Percentiles rank a stretch among this genome's conserved stretches.
phyloP scores from a whole-genome alignment of 1,140 invertebrate species.

The Tetramorium parvispinum region DNA sequence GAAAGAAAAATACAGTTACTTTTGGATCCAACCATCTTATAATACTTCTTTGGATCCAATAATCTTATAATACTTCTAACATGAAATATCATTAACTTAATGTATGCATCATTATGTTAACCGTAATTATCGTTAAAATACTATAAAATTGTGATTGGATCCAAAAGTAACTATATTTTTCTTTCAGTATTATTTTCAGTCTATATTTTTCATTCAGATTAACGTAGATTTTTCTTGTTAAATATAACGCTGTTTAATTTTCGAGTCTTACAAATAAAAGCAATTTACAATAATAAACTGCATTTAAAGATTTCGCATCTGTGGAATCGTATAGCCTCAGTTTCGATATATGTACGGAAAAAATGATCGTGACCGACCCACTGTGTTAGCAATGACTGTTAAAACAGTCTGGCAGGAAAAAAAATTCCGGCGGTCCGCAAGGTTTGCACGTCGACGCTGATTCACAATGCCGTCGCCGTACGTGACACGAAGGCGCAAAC shows the following conservation, averaged over 20 bases:
- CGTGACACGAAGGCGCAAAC: conserved; percentile 46
- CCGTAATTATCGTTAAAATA: no score
- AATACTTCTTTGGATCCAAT: no score
- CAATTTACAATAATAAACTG: background rate
- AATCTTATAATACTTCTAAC: no score
- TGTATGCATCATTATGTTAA: no score
- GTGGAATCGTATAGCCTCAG: background rate
- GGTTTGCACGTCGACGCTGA: conserved; percentile 34
- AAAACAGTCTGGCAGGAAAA: conserved; percentile 24
- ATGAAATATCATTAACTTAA: no score
- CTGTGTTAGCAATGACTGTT: conserved; percentile 22
- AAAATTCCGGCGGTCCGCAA: conserved; percentile 38
- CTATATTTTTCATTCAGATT: background rate
- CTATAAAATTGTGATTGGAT: no score
- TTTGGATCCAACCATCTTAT: no score
- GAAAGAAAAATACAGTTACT: no score
- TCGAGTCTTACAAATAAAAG: background rate
- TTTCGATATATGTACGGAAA: background rate
- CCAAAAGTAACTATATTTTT: no score
- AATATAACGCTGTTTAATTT: background rate
- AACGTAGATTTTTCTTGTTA: background rate
- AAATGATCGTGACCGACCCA: conserved; percentile 11
- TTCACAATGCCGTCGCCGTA: conserved; percentile 23
- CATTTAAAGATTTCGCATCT: background rate
- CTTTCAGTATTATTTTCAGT: no score